Evolutionary conservation across 2,797 vertebrate species (phyloP), one percentile per base, ranked within the genome.

Genomic region (Coilia nasus): DNA sequence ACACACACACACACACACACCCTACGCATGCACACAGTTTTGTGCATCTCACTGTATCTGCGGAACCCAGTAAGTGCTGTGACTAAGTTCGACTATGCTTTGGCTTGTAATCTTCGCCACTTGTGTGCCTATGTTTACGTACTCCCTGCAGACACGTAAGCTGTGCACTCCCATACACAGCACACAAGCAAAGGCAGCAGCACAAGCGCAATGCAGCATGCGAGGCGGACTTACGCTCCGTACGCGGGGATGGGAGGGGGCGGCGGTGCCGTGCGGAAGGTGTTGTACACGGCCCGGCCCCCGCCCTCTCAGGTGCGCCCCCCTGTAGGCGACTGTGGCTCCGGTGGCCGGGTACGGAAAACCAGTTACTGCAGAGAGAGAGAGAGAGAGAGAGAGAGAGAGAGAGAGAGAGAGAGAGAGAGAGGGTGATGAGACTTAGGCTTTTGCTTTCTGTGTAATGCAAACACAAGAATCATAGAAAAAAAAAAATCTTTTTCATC

Each of bases 201-300:
- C 64, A 71, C 62, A 64, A 19, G 23, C 28, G 23, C 64, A 71
- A 44, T 78, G 71, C 71, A 44, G 71, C 7, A 35, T 0, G 1
- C 19, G 15, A 1, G 15, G 57, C 11, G 21, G 21, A 84, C 98
- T 99, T 93, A 99, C 97, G 97, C 95, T 96, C 98, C 97, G 0
- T 99, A 99, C 83, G 97, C 91, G 0, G 98, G 98, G 93, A 99
- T 97, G 35, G 97, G 97, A 0, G 97, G 97, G 0, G 98, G 97
- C 0, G 98, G 97, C 0, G 98, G 97, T 0, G 97, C 97, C 0
- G 97, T 97, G n/a, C 97, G 97, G 95, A 99, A 98, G 0, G 97
- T 97, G 91, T 97, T 99, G 92, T 98, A 99, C 83, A 98, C 95
- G 0, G 97, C 97, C 0, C 98, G 96, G 78, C 97, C 97, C 97